Conservation (phyloP, 2,888 invertebrate genomes). For the Pelosia muscerda region DNA sequence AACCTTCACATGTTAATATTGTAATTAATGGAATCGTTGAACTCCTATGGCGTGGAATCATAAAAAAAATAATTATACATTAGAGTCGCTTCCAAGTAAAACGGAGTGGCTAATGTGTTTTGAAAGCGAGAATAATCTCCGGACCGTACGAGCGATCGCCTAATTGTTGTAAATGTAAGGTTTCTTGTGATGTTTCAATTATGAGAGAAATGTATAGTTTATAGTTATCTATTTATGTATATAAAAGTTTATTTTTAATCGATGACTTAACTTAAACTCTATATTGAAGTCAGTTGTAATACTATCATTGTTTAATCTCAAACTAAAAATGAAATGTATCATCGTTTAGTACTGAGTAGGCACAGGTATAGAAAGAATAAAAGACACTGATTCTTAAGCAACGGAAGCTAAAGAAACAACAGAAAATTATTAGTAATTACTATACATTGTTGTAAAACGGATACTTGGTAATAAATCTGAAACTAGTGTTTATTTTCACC, state of each 20-base stretch:
- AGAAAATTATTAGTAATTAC: too few relatives aligned
- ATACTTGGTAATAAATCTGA: not conserved
- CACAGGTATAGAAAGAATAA: too few relatives aligned
- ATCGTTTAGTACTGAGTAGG: not conserved
- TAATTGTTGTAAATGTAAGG: conserved; percentile 39
- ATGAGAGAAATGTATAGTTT: not conserved
- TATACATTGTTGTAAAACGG: too few relatives aligned
- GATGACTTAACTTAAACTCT: too few relatives aligned
- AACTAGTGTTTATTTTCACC: not conserved
- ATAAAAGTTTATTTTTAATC: too few relatives aligned
- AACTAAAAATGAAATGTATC: too few relatives aligned
- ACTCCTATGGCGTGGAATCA: conserved; percentile 70
- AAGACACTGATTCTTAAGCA: too few relatives aligned
- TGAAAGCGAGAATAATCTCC: conserved; percentile 57
- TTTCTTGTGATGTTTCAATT: conserved; percentile 24
- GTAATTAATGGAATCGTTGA: conserved; percentile 76
- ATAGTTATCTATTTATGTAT: not conserved
- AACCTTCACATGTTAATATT: conserved; percentile 75
- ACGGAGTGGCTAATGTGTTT: conserved; percentile 62
- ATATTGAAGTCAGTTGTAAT: too few relatives aligned
- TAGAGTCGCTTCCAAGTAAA: conserved; percentile 66
- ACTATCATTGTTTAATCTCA: too few relatives aligned
- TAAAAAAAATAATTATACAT: conserved; percentile 80
- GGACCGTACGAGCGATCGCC: conserved; percentile 40
- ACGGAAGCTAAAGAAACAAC: not conserved